These are phyloP conservation scores for Gymnocephalus cernua DNA, from an alignment of 2,113 vertebrate species.

Conservation along the genomic window DNA sequence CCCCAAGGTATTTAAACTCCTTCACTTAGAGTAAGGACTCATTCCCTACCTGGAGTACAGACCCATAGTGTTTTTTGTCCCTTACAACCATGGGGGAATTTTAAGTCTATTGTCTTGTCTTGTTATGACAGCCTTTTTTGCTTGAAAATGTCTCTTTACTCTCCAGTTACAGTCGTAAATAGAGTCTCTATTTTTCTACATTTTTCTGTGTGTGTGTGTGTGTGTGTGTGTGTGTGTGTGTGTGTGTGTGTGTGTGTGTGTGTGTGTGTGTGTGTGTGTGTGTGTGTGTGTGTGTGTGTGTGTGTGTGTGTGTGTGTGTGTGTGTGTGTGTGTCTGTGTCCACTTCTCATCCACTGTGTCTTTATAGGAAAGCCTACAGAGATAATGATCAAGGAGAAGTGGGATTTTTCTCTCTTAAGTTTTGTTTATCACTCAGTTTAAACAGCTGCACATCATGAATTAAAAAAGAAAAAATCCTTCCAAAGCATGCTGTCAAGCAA, in stretches of 20 bases:
- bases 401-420: background rate
- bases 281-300: no score
- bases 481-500: constrained; percentile 15
- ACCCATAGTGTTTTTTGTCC: background rate
- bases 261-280: no score
- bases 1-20: no score
- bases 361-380: background rate
- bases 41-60: no score
- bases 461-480: background rate
- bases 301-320: no score
- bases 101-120: background rate
- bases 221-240: no score
- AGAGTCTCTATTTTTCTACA: no score
- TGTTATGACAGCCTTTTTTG: constrained; percentile 13
- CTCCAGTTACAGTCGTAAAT: background rate
- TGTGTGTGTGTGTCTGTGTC: no score
- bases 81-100: background rate
- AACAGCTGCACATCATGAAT: constrained; percentile 61
- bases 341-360: background rate
- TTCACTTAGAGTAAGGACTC: no score
- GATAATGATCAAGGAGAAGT: background rate
- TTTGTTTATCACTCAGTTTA: constrained; percentile 25
- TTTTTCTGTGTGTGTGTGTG: no score
- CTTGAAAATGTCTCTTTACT: constrained; percentile 1
- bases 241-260: no score